These are phyloP conservation scores for Clostera curtula DNA, from an alignment of 2,888 invertebrate species.

Conservation along the genomic window DNA sequence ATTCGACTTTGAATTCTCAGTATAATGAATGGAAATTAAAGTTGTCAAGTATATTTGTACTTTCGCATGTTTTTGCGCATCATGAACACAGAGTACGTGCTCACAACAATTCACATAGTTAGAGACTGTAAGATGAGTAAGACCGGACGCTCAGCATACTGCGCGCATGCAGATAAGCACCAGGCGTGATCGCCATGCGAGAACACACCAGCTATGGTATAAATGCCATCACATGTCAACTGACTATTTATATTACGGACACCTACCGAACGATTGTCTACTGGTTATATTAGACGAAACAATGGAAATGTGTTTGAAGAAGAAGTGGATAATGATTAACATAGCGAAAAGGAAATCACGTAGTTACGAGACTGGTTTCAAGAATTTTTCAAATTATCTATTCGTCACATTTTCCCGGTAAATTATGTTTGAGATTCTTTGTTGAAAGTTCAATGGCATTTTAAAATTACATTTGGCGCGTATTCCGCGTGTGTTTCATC, in stretches of 20 bases:
- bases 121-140: slow-evolving; percentile 60
- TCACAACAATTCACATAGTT: slow-evolving; percentile 40
- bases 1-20: no score
- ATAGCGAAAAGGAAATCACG: slow-evolving; percentile 61
- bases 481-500: not conserved
- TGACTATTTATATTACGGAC: slow-evolving; percentile 59
- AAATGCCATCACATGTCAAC: slow-evolving; percentile 63
- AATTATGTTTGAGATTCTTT: slow-evolving; percentile 8
- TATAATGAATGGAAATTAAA: no score
- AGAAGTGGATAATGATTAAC: slow-evolving; percentile 38
- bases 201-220: slow-evolving; percentile 61
- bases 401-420: slow-evolving; percentile 31
- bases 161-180: slow-evolving; percentile 60
- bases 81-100: slow-evolving; percentile 29
- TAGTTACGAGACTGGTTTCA: slow-evolving; percentile 38
- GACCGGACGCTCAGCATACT: slow-evolving; percentile 61
- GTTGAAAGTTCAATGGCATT: slow-evolving; percentile 23
- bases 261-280: slow-evolving; percentile 53
- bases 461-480: not conserved
- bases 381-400: slow-evolving; percentile 41
- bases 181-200: slow-evolving; percentile 63
- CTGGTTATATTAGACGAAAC: slow-evolving; percentile 55
- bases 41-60: not conserved
- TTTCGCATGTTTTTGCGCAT: slow-evolving; percentile 3
- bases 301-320: slow-evolving; percentile 52